A percentile compares a stretch with the other conserved stretches of the same genome.
Conservation (phyloP, 2,113 vertebrate species). For the Silurus meridionalis region DNA sequence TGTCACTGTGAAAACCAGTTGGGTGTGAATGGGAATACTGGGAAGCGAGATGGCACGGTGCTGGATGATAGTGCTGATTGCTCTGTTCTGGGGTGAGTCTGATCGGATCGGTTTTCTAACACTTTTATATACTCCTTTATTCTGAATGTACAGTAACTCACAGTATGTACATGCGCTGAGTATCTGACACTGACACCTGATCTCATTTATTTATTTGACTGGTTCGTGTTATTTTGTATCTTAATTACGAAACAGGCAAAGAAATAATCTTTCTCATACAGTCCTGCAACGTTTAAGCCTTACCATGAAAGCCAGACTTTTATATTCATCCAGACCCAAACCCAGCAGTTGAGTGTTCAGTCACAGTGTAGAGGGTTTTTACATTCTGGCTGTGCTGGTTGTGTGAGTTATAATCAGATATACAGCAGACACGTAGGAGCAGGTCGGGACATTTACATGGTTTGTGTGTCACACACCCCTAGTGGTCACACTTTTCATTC, state of each 20-base stretch:
- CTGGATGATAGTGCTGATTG: constrained; percentile 59
- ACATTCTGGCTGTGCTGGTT: background rate
- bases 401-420: background rate
- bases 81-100: constrained; percentile 70
- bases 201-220: background rate
- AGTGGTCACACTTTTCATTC: background rate
- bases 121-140: background rate
- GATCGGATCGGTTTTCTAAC: background rate
- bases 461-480: background rate
- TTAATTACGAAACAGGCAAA: background rate
- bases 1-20: background rate
- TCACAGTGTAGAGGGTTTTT: background rate
- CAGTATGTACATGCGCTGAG: background rate
- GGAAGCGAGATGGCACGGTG: constrained; percentile 58
- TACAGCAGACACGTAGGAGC: background rate
- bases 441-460: background rate
- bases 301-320: background rate
- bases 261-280: background rate
- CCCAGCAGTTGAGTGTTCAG: background rate
- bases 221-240: no score
- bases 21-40: constrained; percentile 20
- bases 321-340: background rate
- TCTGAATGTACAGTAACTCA: background rate
- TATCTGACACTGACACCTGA: background rate
- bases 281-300: background rate